phyloP scores from a whole-genome alignment of 2,113 vertebrate species.

The Apodemus speciosus region DNA sequence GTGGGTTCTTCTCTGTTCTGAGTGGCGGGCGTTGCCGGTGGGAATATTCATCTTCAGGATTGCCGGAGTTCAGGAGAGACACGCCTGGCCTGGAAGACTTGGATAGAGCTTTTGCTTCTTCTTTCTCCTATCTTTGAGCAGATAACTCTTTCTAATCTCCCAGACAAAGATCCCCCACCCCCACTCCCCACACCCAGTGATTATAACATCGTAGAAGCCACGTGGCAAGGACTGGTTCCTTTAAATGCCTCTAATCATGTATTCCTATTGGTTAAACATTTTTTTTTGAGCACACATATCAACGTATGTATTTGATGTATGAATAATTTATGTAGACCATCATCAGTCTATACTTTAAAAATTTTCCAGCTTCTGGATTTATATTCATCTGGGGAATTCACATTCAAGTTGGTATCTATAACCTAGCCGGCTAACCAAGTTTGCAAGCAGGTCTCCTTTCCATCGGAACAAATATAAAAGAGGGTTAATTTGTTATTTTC shows the following conservation, averaged over 20 bases:
- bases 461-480: neutral
- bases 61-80: neutral
- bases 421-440: neutral
- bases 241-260: neutral
- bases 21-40: neutral
- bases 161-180: neutral
- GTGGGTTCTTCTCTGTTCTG: neutral
- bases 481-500: slow-evolving; percentile 25
- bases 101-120: neutral
- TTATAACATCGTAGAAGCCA: neutral
- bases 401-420: neutral
- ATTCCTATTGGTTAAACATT: neutral
- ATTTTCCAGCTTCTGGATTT: slow-evolving; percentile 15
- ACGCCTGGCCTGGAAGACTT: neutral
- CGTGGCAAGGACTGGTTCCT: neutral
- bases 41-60: slow-evolving; percentile 18
- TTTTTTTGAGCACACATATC: neutral
- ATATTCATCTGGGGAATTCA: neutral
- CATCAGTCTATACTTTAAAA: slow-evolving; percentile 21
- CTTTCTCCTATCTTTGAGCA: slow-evolving; percentile 24
- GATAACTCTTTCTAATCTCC: neutral
- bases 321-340: slow-evolving; percentile 38
- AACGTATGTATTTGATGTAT: slow-evolving; percentile 38
- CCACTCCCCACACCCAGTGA: too few species aligned
- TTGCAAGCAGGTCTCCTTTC: neutral